Base-by-base conservation (phyloP, 2,888 invertebrate genomes). In the Drosophila tripunctata region DNA sequence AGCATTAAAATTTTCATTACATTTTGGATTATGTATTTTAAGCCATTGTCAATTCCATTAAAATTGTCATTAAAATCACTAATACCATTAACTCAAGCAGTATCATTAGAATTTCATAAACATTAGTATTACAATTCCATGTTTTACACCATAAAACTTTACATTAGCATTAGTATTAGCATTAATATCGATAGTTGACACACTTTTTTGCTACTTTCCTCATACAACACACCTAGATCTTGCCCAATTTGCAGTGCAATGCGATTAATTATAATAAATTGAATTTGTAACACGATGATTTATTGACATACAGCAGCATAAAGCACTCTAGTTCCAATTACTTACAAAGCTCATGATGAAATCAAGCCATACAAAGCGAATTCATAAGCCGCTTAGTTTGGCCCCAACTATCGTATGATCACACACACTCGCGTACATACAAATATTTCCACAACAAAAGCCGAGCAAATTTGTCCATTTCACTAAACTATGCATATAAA, bases 381-480 rank as follows among this genome's bases (percentile, higher is more conserved):
- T 73, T 67, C 21, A 54, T 45, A 73, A 73, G 68, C 60, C 17
- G 51, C 71, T 72, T 72, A 50, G 64, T 41, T 68, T 48, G 33
- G 30, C 73, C 65, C 35, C 41, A 64, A 50, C 43, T 48, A 58
- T 58, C 30, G 41, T 21, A 19, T 36, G 31, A 58, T 41, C 27
- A 27, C n/a, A n/a, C n/a, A n/a, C n/a, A n/a, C n/a, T n/a, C n/a
- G n/a, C n/a, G n/a, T n/a, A n/a, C n/a, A n/a, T n/a, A 33, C 43
- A 54, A 58, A 33, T 38, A 22, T 8, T 54, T 47, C 19, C 47
- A 58, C 41, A 76, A 82, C 72, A 80, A 88, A 87, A 73, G 73
- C 54, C 79, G 51, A 82, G 57, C 79, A 50, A 80, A 87, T 87
- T 82, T 65, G 55, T 57, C 44, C 63, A 63, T 51, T 69, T 54